Percentiles rank a stretch among this genome's conserved stretches.
phyloP scores from a whole-genome alignment of 92 coral and sea anemone genomes.

The Pocillopora grandis region DNA sequence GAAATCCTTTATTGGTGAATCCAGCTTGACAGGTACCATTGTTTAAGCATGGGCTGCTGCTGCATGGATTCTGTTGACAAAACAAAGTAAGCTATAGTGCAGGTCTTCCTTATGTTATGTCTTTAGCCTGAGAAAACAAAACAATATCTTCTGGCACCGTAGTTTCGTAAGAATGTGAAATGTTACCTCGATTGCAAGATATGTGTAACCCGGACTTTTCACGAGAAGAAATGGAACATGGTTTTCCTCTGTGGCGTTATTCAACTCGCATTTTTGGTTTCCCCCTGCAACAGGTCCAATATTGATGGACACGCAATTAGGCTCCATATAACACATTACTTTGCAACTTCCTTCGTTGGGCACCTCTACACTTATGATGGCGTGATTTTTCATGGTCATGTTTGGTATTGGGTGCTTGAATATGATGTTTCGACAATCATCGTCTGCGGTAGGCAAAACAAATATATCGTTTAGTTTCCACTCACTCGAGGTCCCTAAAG shows the following conservation, averaged over 20 bases:
- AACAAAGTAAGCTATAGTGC: background rate
- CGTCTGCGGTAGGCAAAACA: background rate
- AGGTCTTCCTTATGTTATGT: background rate
- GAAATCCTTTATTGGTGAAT: background rate
- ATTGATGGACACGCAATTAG: slow-evolving; percentile 2
- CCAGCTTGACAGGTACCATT: background rate
- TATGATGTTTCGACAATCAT: background rate
- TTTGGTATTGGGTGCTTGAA: slow-evolving; percentile 6
- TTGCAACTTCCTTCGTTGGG: background rate
- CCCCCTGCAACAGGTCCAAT: background rate
- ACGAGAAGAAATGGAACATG: background rate
- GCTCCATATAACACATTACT: slow-evolving; percentile 6
- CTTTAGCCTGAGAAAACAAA: background rate
- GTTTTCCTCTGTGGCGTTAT: background rate
- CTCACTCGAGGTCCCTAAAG: too few relatives aligned
- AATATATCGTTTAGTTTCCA: background rate
- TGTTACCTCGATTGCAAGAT: background rate
- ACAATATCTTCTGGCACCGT: too few relatives aligned
- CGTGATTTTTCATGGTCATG: background rate
- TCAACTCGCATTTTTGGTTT: background rate
- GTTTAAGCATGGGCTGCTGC: background rate
- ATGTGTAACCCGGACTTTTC: background rate
- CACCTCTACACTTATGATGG: slow-evolving; percentile 7
- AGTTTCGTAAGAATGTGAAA: too few relatives aligned
- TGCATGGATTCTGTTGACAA: background rate